These are phyloP conservation scores for Lagodon rhomboides DNA, from an alignment of 2,797 vertebrate genomes.

Conservation along the genomic window DNA sequence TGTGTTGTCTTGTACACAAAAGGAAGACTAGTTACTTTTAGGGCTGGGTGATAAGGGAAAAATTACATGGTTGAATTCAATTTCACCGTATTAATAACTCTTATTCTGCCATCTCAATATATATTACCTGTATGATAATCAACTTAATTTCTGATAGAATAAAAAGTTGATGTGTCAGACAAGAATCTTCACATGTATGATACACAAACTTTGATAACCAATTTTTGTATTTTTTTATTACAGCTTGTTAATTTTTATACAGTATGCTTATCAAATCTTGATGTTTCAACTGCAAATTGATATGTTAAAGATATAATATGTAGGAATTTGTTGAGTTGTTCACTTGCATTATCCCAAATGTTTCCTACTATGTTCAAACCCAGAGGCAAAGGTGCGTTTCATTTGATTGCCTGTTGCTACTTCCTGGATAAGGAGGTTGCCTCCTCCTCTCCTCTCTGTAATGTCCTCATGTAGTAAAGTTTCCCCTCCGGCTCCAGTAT, in stretches of 20 bases:
- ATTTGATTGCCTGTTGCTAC: too few relatives aligned
- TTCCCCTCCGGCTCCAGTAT: too few relatives aligned
- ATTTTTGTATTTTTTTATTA: neutral
- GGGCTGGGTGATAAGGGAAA: neutral
- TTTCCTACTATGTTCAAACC: too few relatives aligned
- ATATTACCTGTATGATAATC: neutral
- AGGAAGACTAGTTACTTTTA: slow-evolving; percentile 30
- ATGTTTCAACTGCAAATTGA: neutral
- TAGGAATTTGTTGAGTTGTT: too few relatives aligned
- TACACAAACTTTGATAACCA: neutral
- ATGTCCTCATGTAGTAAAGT: too few relatives aligned
- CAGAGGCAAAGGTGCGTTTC: too few relatives aligned
- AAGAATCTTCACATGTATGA: neutral
- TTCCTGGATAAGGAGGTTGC: too few relatives aligned
- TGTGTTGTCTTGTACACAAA: slow-evolving; percentile 33
- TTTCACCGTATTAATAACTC: neutral
- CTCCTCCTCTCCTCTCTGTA: too few relatives aligned
- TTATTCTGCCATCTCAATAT: neutral
- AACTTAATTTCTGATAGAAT: neutral
- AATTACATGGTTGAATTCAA: slow-evolving; percentile 11
- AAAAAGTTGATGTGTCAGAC: neutral
- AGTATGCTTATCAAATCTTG: neutral
- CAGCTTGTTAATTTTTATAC: neutral
- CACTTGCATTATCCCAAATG: too few relatives aligned
- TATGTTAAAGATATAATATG: too few relatives aligned